Conservation (phyloP, 2,797 vertebrate species). For the Philypnodon macrostomus region DNA sequence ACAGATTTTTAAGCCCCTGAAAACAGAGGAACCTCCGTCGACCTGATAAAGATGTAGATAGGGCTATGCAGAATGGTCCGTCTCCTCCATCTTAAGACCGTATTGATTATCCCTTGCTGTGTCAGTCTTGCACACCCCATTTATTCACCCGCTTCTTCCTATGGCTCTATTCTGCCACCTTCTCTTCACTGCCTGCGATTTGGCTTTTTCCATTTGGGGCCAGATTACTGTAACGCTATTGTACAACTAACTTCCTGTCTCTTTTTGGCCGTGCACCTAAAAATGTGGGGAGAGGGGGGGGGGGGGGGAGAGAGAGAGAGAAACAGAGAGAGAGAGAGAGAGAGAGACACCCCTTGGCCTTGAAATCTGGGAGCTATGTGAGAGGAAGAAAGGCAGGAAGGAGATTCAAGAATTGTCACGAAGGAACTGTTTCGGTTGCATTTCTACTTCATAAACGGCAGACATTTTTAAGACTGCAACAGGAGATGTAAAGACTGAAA, state of each 20-base stretch:
- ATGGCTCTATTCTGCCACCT: slow-evolving; percentile 63
- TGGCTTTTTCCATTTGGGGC: slow-evolving; percentile 82
- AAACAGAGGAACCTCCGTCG: slow-evolving; percentile 11
- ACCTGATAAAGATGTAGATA: slow-evolving; percentile 13
- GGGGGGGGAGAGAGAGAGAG: no score
- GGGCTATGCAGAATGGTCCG: slow-evolving; percentile 38
- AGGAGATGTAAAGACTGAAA: slow-evolving; percentile 55
- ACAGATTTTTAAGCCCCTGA: slow-evolving; percentile 10
- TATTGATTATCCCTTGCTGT: slow-evolving; percentile 66
- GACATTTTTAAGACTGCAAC: slow-evolving; percentile 44
- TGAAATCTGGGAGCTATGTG: slow-evolving; percentile 54
- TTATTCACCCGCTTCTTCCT: slow-evolving; percentile 49
- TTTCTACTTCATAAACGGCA: slow-evolving; percentile 54
- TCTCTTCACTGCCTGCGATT: slow-evolving; percentile 65
- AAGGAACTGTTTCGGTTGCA: slow-evolving; percentile 58
- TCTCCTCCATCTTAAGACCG: slow-evolving; percentile 71
- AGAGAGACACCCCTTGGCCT: slow-evolving; percentile 53
- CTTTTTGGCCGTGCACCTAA: slow-evolving; percentile 73
- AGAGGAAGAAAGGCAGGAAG: slow-evolving; percentile 57
- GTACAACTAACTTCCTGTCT: slow-evolving; percentile 81
- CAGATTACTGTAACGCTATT: slow-evolving; percentile 86
- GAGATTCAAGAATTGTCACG: slow-evolving; percentile 59
- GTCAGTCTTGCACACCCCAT: slow-evolving; percentile 44
- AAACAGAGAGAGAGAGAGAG: no score
- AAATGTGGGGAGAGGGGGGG: no score